phyloP scores from a whole-genome alignment of 2,888 invertebrate genomes.

The Drosophila paramelanica region DNA sequence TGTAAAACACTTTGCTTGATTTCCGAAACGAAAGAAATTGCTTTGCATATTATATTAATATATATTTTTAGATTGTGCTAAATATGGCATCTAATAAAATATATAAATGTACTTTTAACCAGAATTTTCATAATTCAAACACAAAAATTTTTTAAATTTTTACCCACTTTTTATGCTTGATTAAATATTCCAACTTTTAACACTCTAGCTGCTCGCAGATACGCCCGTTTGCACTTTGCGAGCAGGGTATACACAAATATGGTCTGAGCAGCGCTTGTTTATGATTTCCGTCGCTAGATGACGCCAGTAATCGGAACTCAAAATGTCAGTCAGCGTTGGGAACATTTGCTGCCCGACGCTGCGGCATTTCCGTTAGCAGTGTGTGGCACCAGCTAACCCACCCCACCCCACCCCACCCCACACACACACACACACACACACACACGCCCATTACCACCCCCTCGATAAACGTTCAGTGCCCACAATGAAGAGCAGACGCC shows the following conservation, averaged over 20 bases:
- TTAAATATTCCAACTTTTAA: too few species aligned
- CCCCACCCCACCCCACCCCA: background rate
- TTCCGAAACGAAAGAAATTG: too few species aligned
- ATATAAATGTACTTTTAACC: too few species aligned
- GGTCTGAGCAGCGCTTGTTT: constrained; percentile 31
- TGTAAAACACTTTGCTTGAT: too few species aligned
- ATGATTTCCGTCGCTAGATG: constrained; percentile 69
- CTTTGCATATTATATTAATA: too few species aligned
- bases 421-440: too few species aligned
- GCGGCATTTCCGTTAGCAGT: constrained; percentile 53
- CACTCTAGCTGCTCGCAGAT: background rate
- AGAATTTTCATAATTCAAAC: too few species aligned
- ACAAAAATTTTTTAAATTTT: too few species aligned
- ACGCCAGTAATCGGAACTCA: constrained; percentile 49
- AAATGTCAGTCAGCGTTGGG: constrained; percentile 44
- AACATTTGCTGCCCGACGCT: constrained; percentile 56
- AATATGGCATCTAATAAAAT: too few species aligned
- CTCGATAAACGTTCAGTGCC: background rate
- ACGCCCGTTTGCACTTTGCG: background rate
- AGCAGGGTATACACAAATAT: background rate
- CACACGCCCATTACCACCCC: background rate
- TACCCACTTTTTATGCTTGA: too few species aligned
- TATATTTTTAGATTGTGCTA: too few species aligned
- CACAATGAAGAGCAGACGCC: constrained; percentile 1
- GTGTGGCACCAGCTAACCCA: background rate